Conservation (phyloP, 2,797 vertebrate species). For the Typhlichthys eigenmanni region DNA sequence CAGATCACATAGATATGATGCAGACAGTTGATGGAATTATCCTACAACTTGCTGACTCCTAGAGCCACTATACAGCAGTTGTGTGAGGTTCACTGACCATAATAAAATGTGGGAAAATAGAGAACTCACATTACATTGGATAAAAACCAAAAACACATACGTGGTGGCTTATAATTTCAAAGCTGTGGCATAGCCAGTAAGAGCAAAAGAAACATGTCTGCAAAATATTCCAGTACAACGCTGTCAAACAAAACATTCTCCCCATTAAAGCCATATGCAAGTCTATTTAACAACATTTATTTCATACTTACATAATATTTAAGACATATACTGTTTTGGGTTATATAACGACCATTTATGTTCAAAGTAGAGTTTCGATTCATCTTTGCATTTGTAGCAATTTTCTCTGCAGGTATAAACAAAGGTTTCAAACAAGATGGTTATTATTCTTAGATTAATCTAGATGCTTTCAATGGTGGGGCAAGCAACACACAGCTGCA, state of each 20-base stretch:
- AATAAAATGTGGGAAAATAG: slow-evolving; percentile 49
- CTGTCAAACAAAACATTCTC: too few relatives aligned
- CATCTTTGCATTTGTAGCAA: slow-evolving; percentile 24
- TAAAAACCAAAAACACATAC: slow-evolving; percentile 59
- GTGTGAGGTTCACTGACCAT: slow-evolving; percentile 57
- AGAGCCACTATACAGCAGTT: slow-evolving; percentile 41
- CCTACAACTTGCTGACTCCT: slow-evolving; percentile 60
- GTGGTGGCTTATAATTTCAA: slow-evolving; percentile 41
- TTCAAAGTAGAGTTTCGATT: too few relatives aligned
- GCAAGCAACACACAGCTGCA: background rate
- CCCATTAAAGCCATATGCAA: too few relatives aligned
- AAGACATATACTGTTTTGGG: background rate
- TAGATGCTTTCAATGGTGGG: too few relatives aligned
- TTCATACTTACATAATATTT: too few relatives aligned
- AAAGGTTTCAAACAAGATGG: slow-evolving; percentile 1
- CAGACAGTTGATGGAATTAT: slow-evolving; percentile 64
- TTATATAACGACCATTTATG: background rate
- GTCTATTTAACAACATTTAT: too few relatives aligned
- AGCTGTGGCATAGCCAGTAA: slow-evolving; percentile 22
- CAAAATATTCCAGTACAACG: too few relatives aligned
- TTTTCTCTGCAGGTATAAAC: slow-evolving; percentile 23
- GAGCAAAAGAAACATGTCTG: too few relatives aligned
- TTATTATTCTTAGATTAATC: too few relatives aligned
- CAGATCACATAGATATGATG: slow-evolving; percentile 12
- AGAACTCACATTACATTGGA: slow-evolving; percentile 41